Percentiles rank a stretch among this genome's conserved stretches.
These are phyloP conservation scores for Cardinalis cardinalis DNA, from an alignment of 2,113 vertebrate species.

Conservation along the genomic window DNA sequence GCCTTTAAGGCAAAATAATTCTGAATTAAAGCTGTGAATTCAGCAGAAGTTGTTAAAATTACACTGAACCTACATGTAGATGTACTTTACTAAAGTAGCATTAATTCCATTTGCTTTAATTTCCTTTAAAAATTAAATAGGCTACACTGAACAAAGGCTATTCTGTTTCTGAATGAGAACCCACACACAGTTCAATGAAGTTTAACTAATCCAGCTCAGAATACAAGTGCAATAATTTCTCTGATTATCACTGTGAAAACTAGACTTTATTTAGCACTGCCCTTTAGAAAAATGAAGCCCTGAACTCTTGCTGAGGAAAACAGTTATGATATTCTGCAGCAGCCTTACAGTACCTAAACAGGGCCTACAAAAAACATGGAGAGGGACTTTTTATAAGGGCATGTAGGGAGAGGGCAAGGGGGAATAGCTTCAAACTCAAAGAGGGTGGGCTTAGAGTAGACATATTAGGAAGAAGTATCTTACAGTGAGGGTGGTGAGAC, in stretches of 20 bases:
- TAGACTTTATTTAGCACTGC: not conserved
- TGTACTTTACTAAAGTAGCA: not conserved
- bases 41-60: not conserved
- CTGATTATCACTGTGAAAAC: not conserved
- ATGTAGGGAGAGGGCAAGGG: not conserved
- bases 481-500: not conserved
- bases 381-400: not conserved
- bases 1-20: not conserved
- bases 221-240: not conserved
- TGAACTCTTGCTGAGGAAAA: not conserved
- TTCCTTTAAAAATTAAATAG: not conserved
- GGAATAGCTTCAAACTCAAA: not conserved
- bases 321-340: not conserved
- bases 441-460: not conserved
- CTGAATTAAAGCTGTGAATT: not conserved
- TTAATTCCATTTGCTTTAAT: not conserved
- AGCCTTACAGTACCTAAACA: not conserved
- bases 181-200: not conserved
- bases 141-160: not conserved
- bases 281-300: not conserved
- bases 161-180: not conserved
- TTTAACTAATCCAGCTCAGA: not conserved
- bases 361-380: not conserved
- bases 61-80: not conserved
- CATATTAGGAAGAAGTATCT: not conserved